Evolutionary conservation across 2,888 invertebrate genomes (phyloP), one percentile per base, ranked within the genome.

Genomic region (Sminthurinus aureus): DNA sequence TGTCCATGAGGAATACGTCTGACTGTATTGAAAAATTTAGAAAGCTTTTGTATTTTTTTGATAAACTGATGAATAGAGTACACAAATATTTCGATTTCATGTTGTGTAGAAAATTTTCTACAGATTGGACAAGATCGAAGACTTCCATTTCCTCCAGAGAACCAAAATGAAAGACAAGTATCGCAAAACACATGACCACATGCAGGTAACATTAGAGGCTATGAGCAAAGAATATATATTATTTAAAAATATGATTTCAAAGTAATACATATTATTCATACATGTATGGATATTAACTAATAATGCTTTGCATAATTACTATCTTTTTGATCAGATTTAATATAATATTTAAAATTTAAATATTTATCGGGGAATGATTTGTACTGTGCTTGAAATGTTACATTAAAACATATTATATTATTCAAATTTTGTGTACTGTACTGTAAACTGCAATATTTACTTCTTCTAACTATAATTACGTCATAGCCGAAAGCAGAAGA

Each of bases 71-170:
- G 12, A 11, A 79, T 66, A 13, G 79, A 67, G 51, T 38, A 69
- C 1, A 26, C 66, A 24, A 50, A 69, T 2, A 79, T 50, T 20
- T 51, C 26, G 6, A 51, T 3, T n/a, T 51, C 24, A 67, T 66
- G 66, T 4, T 20, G 67, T 58, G 26, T 38, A 3, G 79, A 69
- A 69, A 50, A 79, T 22, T 67, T 67, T 15, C 79, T 18, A n/a
- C 79, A 79, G n/a, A 79, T 69, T 22, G 79, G 79, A 38, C 79
- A 79, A 51, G 69, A 69, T n/a, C 67, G 66, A 22, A 67, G 79
- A 52, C 15, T n/a, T 69, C 20, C 69, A 52, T 9, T n/a, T 69
- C 20, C 69, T 18, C 67, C 67, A 20, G 22, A 18, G 69, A 79
- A 79, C 79, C 79, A 79, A 51, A 69, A 38, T 9, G 69, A 18